phyloP scores from a whole-genome alignment of 2,113 vertebrate genomes.

The Chaetodon auriga region DNA sequence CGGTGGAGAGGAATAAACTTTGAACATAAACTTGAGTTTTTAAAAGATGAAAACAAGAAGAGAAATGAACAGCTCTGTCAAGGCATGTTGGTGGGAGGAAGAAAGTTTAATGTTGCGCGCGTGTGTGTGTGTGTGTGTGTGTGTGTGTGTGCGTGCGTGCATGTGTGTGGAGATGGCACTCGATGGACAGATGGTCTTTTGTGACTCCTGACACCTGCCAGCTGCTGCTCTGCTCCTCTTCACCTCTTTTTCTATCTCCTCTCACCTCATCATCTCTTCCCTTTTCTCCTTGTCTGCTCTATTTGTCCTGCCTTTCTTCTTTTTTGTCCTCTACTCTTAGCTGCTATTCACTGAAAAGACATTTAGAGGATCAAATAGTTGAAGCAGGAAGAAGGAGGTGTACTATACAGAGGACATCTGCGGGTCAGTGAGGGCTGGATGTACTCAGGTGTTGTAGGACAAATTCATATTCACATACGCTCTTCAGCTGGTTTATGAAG shows the following conservation, averaged over 20 bases:
- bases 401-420: slow-evolving; percentile 33
- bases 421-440: not conserved
- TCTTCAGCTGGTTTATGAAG: not conserved
- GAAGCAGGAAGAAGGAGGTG: slow-evolving; percentile 6
- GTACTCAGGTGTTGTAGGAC: slow-evolving; percentile 9
- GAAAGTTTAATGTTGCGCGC: slow-evolving; percentile 88
- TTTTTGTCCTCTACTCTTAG: slow-evolving; percentile 33
- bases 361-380: slow-evolving; percentile 30
- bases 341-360: slow-evolving; percentile 30
- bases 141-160: slow-evolving; percentile 66
- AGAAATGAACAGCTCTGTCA: slow-evolving; percentile 26
- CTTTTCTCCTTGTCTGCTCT: slow-evolving; percentile 9
- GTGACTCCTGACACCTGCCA: slow-evolving; percentile 98
- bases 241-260: slow-evolving; percentile 58
- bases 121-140: slow-evolving; percentile 48
- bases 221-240: slow-evolving; percentile 87
- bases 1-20: slow-evolving; percentile 20
- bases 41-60: not conserved
- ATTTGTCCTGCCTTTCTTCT: not conserved
- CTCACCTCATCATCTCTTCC: slow-evolving; percentile 59
- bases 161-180: slow-evolving; percentile 83
- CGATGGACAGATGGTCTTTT: slow-evolving; percentile 98
- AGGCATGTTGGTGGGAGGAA: slow-evolving; percentile 81
- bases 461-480: not conserved
- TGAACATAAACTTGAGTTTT: not conserved